Base-by-base conservation (phyloP, 2,113 vertebrate genomes). In the Notechis scutatus region DNA sequence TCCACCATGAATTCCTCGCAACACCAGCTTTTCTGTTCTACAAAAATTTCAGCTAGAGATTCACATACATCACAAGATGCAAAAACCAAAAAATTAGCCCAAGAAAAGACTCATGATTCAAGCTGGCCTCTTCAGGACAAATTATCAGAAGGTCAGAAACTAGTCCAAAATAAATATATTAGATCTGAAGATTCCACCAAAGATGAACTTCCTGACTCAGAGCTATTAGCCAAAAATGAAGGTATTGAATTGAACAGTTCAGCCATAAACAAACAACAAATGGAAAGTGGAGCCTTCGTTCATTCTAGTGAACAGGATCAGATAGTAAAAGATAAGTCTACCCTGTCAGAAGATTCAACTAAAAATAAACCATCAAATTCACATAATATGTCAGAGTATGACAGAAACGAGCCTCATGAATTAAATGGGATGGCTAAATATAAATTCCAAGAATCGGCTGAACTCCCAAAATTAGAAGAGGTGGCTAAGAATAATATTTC, bases 51-150 rank as follows among this genome's bases (percentile, higher is more conserved):
- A 0, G 91, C 92, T 54, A 26, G 69, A 57, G 69, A 91, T 86
- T 56, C 61, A 92, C 29, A 20, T 90, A 88, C 95, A 64, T 18
- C 42, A 74, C 45, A 34, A 24, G 5, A 47, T 93, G n/a, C 8
- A 90, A 39, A 39, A 23, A 87, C 88, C 81, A 0, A 14, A 1
- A 89, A 91, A 20, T 59, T 54, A 91, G 87, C 50, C 1, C 95
- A 92, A n/a, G 89, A 89, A 12, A n/a, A 93, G 56, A 89, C 81
- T 85, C 45, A 93, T 92, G 81, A 64, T 64, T 93, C 74, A 88
- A 95, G 26, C 61, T 0, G 0, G 8, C 90, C 34, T 89, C 23
- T n/a, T 29, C 55, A 69, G 34, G 47, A 89, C 87, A 88, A 55
- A 88, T 61, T 91, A 21, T 7, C 0, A 0, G 74, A 50, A 64